phyloP scores from a whole-genome alignment of 2,797 vertebrate species.

The Acanthopagrus latus region DNA sequence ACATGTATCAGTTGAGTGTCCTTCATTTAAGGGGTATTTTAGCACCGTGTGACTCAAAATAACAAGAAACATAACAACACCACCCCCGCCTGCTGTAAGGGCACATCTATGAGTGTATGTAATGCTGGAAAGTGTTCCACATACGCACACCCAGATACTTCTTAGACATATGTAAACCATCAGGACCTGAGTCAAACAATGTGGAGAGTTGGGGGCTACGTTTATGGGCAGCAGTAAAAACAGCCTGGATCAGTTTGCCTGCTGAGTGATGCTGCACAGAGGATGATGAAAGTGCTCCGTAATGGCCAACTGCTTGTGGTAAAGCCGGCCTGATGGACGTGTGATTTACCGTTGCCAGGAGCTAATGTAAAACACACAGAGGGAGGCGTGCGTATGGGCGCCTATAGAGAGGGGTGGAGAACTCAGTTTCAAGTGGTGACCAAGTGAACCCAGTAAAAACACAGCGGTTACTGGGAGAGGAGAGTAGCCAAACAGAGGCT shows the following conservation, averaged over 20 bases:
- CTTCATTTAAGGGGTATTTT: conserved; percentile 38
- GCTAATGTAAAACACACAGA: conserved; percentile 48
- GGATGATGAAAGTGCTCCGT: conserved; percentile 66
- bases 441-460: conserved; percentile 69
- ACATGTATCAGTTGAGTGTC: conserved; percentile 22
- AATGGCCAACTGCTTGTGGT: conserved; percentile 60
- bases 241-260: conserved; percentile 73
- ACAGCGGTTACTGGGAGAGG: conserved; percentile 52
- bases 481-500: conserved; percentile 27
- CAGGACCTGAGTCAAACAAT: conserved; percentile 45
- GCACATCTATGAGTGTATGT: conserved; percentile 1
- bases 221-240: conserved; percentile 67
- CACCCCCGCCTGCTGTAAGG: not conserved
- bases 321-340: conserved; percentile 58
- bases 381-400: conserved; percentile 29
- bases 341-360: conserved; percentile 69
- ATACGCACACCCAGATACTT: conserved; percentile 9
- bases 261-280: conserved; percentile 45
- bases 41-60: conserved; percentile 27
- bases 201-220: conserved; percentile 16
- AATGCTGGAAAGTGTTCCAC: conserved; percentile 10
- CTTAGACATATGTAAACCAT: conserved; percentile 59
- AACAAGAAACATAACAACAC: conserved; percentile 36
- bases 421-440: conserved; percentile 46
- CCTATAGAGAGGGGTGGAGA: conserved; percentile 36